A percentile compares a stretch with the other conserved stretches of the same genome.
These are phyloP conservation scores for Coreoperca whiteheadi DNA, from an alignment of 2,113 vertebrate species.

Conservation along the genomic window DNA sequence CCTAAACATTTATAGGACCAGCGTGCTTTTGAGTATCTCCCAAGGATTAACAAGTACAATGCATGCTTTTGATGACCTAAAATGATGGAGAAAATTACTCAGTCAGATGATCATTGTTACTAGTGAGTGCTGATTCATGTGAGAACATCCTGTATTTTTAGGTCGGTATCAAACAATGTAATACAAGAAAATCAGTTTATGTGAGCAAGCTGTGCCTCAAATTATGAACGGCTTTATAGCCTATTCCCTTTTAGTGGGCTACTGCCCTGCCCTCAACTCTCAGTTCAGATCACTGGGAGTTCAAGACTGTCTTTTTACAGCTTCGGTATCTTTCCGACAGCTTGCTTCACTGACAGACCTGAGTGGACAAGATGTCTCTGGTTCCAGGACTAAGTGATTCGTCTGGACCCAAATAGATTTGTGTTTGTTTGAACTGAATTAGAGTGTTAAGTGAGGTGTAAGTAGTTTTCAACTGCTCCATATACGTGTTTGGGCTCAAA, in stretches of 20 bases:
- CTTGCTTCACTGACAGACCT: slow-evolving; percentile 59
- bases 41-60: background rate
- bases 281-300: slow-evolving; percentile 30
- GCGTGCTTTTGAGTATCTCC: background rate
- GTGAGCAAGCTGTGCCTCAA: background rate
- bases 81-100: slow-evolving; percentile 5
- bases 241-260: background rate
- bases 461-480: background rate
- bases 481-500: background rate
- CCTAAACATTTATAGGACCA: background rate
- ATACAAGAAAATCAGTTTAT: background rate
- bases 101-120: slow-evolving; percentile 9
- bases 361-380: slow-evolving; percentile 62
- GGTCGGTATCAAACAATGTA: background rate
- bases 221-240: slow-evolving; percentile 1
- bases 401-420: slow-evolving; percentile 8
- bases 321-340: slow-evolving; percentile 64
- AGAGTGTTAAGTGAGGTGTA: background rate
- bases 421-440: background rate
- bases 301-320: slow-evolving; percentile 57
- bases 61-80: background rate
- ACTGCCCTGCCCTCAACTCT: background rate
- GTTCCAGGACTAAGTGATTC: slow-evolving; percentile 31
- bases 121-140: slow-evolving; percentile 4
- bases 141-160: slow-evolving; percentile 14